phyloP scores from a whole-genome alignment of 2,113 vertebrate genomes.

The Paedocypris sp. region DNA sequence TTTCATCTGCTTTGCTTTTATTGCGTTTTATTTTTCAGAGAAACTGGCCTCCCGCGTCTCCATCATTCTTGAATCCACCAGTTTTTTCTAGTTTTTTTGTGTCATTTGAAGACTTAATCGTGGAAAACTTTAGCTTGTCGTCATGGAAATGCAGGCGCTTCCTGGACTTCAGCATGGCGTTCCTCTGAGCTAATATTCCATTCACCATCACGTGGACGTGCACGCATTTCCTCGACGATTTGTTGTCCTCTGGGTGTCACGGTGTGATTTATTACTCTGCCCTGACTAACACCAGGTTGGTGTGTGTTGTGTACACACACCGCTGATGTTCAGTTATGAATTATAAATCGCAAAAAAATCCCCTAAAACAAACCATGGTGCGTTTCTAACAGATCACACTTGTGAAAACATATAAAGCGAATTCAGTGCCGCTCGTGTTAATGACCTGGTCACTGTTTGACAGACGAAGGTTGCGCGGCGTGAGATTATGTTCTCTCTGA shows the following conservation, averaged over 20 bases:
- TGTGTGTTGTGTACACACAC: not conserved
- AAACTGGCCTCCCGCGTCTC: too few species aligned
- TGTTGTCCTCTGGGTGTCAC: not conserved
- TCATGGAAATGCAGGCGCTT: not conserved
- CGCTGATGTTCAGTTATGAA: not conserved
- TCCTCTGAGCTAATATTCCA: not conserved
- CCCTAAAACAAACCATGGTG: too few species aligned
- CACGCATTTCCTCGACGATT: not conserved
- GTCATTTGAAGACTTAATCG: not conserved
- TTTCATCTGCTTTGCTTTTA: not conserved
- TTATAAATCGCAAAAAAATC: not conserved
- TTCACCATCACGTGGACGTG: not conserved
- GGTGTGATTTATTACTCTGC: not conserved
- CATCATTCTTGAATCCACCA: too few species aligned
- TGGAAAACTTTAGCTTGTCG: not conserved
- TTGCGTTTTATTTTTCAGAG: not conserved
- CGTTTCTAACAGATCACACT: too few species aligned
- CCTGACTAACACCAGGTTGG: not conserved
- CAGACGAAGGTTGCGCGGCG: slow-evolving; percentile 1
- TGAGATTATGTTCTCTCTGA: too few species aligned
- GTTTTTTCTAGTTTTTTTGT: too few species aligned
- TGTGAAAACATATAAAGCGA: not conserved
- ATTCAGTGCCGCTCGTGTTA: not conserved
- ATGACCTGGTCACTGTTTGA: not conserved
- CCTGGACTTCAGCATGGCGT: not conserved